phyloP scores from a whole-genome alignment of 2,888 invertebrate genomes.

The Steinernema hermaphroditum region DNA sequence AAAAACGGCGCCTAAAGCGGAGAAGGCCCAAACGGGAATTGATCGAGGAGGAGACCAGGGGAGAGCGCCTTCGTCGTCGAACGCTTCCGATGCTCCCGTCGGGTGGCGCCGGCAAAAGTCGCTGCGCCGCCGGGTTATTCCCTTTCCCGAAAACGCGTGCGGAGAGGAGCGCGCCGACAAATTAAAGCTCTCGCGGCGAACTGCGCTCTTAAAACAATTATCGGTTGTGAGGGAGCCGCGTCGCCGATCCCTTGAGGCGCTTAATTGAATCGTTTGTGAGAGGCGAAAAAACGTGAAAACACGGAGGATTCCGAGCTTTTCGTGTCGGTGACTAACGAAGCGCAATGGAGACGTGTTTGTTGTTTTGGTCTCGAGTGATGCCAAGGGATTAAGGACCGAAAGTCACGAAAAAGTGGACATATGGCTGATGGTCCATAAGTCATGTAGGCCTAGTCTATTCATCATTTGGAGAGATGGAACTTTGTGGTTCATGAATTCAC shows the following conservation, averaged over 20 bases:
- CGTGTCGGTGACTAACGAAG: too few relatives aligned
- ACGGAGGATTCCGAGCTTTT: too few relatives aligned
- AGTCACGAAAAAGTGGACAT: too few relatives aligned
- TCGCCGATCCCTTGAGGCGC: not conserved
- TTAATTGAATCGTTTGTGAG: not conserved
- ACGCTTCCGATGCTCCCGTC: not conserved
- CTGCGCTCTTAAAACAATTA: not conserved
- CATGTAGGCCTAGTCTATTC: too few relatives aligned
- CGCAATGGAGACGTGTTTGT: too few relatives aligned
- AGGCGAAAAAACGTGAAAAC: not conserved
- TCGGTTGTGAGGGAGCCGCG: not conserved
- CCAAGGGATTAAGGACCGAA: too few relatives aligned
- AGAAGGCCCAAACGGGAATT: not conserved
- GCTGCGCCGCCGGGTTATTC: not conserved
- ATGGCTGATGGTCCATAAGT: too few relatives aligned
- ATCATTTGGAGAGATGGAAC: too few relatives aligned
- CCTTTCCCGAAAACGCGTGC: too few relatives aligned
- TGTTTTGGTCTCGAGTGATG: too few relatives aligned
- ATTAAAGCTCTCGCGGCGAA: not conserved
- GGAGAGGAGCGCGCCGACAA: not conserved
- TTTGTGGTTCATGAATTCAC: too few relatives aligned
- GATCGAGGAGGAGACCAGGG: not conserved
- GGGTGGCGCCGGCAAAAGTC: constrained; percentile 3
- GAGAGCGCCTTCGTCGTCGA: not conserved
- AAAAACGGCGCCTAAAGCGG: not conserved